Evolutionary conservation across 1,140 invertebrate species (phyloP), one percentile per base, ranked within the genome.

Genomic region (Euura lappo): DNA sequence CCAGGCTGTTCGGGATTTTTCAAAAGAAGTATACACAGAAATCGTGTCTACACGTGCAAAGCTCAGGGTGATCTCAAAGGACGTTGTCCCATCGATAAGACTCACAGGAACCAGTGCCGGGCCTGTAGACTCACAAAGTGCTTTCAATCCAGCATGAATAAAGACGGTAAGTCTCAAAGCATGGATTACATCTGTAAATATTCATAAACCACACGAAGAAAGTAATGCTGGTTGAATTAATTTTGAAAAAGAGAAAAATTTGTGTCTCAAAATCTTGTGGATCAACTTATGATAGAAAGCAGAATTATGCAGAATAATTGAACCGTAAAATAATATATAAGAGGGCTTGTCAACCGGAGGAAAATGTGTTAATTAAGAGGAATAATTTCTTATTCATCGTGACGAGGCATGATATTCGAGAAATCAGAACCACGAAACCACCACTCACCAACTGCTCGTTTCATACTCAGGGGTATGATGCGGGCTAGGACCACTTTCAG

Each of bases 101-200:
- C 97, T 0, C 97, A 98, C 84, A 90, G 97, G 60, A 99, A 99
- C 90, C 97, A 99, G 89, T 99, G 98, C 87, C 90, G 98, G 71
- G 97, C 97, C 77, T 99, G 98, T 86, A 90, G 98, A 68, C 92
- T 99, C 43, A 96, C 95, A 80, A 99, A 99, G 89, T 99, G 98
- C 86, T 97, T 99, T 84, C 95, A 97, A 86, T 97, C 96, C 64
- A 95, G 96, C 76, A 99, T 99, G 98, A 99, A 99, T 86, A 98
- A 98, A 91, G 97, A 99, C 90, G 97, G 98, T 99, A 89, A 95
- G 95, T 91, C 72, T 10, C 60, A 64, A 10, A 64, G 60, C 8
- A 64, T 28, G 28, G 28, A 28, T 28, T 28, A 28, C 67, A 10
- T 68, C 43, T 68, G 8, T 43, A 11, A 28, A 11, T n/a, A 68